Percentiles rank a stretch among this genome's conserved stretches.
Conservation (phyloP, 1,140 invertebrate genomes). For the Mizuhopecten yessoensis region DNA sequence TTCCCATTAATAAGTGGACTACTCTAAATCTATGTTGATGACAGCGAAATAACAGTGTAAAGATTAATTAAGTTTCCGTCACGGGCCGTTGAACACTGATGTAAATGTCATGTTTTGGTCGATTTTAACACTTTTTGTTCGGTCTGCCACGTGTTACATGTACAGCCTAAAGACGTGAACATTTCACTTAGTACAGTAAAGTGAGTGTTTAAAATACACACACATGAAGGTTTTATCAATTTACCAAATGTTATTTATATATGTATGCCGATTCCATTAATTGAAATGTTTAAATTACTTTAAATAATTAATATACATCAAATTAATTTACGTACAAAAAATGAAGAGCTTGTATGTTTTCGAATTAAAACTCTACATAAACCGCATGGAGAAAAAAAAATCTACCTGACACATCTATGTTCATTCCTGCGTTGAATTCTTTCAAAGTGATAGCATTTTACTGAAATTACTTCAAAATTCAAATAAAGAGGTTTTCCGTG, state of each 20-base stretch:
- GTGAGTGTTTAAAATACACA: too few relatives aligned
- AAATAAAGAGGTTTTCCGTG: not conserved
- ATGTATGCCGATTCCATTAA: not conserved
- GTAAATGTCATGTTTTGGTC: not conserved
- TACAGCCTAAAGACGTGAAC: too few relatives aligned
- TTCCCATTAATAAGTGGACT: not conserved
- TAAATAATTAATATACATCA: not conserved
- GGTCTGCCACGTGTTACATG: not conserved
- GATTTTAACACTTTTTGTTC: not conserved
- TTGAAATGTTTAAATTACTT: not conserved
- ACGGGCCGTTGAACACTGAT: not conserved
- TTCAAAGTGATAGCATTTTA: not conserved
- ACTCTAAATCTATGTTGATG: not conserved
- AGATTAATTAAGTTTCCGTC: constrained; percentile 25
- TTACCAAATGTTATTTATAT: not conserved
- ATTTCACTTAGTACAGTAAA: too few relatives aligned
- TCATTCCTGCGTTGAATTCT: not conserved
- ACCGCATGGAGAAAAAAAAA: not conserved
- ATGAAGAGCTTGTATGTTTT: not conserved
- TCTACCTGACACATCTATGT: not conserved
- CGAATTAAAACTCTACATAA: not conserved
- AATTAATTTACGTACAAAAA: not conserved
- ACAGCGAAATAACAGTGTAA: not conserved
- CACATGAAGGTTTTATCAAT: too few relatives aligned
- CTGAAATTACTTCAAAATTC: not conserved